Percentiles rank a stretch among this genome's conserved stretches.
Conservation (phyloP, 2,797 vertebrate genomes). For the Alfaro cultratus region DNA sequence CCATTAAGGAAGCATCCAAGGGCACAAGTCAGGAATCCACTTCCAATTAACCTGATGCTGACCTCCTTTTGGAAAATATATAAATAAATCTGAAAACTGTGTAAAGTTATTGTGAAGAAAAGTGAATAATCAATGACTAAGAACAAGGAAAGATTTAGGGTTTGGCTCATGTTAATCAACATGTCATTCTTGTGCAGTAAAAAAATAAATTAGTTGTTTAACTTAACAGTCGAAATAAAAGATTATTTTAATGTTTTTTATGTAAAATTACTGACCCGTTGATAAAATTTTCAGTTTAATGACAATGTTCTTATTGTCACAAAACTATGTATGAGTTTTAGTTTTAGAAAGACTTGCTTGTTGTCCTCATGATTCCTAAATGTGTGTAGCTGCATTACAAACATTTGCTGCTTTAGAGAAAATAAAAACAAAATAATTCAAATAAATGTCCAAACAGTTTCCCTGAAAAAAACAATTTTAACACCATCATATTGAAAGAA, state of each 20-base stretch:
- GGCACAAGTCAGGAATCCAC: conserved; percentile 67
- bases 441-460: neutral
- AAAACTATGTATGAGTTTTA: conserved; percentile 34
- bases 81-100: conserved; percentile 30
- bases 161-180: conserved; percentile 7
- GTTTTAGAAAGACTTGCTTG: neutral
- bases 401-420: neutral
- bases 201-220: neutral
- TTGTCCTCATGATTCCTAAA: neutral
- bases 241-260: conserved; percentile 22
- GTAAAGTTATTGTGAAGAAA: conserved; percentile 1
- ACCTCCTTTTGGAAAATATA: conserved; percentile 52
- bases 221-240: conserved; percentile 15
- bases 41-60: conserved; percentile 64
- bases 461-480: conserved; percentile 4
- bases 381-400: neutral
- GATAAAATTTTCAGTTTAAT: conserved; percentile 41
- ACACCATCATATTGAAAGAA: neutral
- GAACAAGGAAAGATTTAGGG: conserved; percentile 5
- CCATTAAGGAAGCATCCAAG: conserved; percentile 67
- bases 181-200: neutral
- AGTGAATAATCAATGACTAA: conserved; percentile 32
- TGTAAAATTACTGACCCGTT: conserved; percentile 26
- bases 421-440: neutral
- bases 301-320: conserved; percentile 36